Evolutionary conservation across 2,797 vertebrate species (phyloP).

Genomic region (Paedocypris micromegethes): DNA sequence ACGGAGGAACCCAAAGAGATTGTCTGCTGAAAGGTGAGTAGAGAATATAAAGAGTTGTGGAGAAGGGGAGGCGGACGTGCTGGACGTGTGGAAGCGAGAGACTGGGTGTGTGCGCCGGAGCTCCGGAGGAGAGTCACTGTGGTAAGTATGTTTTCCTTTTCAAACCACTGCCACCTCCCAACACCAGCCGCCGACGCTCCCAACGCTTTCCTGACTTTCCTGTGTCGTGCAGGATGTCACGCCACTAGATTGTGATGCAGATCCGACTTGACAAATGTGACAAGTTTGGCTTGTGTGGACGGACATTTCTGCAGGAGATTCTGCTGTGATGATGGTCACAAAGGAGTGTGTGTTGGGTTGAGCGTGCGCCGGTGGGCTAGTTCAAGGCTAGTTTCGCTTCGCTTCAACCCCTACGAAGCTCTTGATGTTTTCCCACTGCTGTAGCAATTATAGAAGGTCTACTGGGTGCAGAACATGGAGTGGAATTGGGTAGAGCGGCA

Average conservation of each 20-base stretch:
- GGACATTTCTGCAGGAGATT: constrained; percentile 56
- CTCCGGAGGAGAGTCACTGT: constrained; percentile 35
- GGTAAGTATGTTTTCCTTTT: constrained; percentile 59
- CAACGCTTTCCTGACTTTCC: constrained; percentile 34
- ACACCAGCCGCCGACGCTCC: constrained; percentile 18
- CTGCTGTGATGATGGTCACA: constrained; percentile 45
- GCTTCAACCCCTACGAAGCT: no score
- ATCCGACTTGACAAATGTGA: constrained; percentile 63
- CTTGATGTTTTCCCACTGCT: no score
- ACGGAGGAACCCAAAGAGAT: constrained; percentile 24
- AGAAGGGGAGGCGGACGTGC: constrained; percentile 50
- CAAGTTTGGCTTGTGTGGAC: constrained; percentile 61
- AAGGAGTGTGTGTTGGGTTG: constrained; percentile 38
- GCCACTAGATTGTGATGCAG: constrained; percentile 48
- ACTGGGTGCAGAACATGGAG: no score
- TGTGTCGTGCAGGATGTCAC: constrained; percentile 43
- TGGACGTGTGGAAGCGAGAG: constrained; percentile 42
- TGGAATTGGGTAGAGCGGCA: not conserved
- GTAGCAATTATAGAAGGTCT: no score
- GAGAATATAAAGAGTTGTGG: constrained; percentile 48
- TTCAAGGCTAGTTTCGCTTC: not conserved
- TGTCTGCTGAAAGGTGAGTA: constrained; percentile 39
- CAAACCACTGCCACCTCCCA: constrained; percentile 17
- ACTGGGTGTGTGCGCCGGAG: constrained; percentile 47
- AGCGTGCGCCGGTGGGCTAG: constrained; percentile 22